Evolutionary conservation across 2,113 vertebrate species (phyloP).

Genomic region (Poeciliopsis occidentalis): DNA sequence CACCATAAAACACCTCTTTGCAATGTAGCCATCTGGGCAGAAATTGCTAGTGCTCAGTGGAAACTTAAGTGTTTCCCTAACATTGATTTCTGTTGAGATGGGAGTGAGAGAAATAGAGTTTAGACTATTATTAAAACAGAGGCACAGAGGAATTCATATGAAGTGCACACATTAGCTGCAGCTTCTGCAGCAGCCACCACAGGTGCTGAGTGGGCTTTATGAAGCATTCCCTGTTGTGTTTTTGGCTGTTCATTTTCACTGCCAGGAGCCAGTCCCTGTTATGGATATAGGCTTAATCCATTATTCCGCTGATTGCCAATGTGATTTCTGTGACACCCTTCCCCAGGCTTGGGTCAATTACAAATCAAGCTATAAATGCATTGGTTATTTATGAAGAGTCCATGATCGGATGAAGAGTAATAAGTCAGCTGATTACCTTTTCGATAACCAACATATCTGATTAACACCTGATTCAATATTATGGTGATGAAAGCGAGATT

Average conservation of each 20-base stretch:
- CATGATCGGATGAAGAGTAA: constrained; percentile 50
- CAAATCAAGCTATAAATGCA: constrained; percentile 52
- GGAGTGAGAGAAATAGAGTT: constrained; percentile 58
- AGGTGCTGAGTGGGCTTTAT: constrained; percentile 64
- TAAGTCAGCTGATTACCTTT: constrained; percentile 55
- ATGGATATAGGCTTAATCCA: constrained; percentile 70
- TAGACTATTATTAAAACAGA: constrained; percentile 67
- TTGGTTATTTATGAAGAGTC: constrained; percentile 46
- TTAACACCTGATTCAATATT: constrained; percentile 44
- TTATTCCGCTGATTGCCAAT: constrained; percentile 64
- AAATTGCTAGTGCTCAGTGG: constrained; percentile 65
- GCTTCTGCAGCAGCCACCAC: constrained; percentile 41
- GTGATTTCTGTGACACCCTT: constrained; percentile 61
- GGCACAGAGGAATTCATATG: constrained; percentile 60
- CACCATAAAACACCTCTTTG: constrained; percentile 72
- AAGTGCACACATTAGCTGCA: constrained; percentile 46
- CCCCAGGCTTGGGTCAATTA: constrained; percentile 63
- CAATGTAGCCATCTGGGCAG: constrained; percentile 57
- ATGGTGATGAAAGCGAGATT: constrained; percentile 38
- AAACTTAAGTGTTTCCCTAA: constrained; percentile 69
- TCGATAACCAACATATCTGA: constrained; percentile 52
- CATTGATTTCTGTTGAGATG: constrained; percentile 72
- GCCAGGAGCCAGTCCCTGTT: constrained; percentile 45
- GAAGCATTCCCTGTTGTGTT: constrained; percentile 59
- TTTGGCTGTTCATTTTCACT: constrained; percentile 51